Conservation (phyloP, 2,797 vertebrate species). For the Coluber constrictor region DNA sequence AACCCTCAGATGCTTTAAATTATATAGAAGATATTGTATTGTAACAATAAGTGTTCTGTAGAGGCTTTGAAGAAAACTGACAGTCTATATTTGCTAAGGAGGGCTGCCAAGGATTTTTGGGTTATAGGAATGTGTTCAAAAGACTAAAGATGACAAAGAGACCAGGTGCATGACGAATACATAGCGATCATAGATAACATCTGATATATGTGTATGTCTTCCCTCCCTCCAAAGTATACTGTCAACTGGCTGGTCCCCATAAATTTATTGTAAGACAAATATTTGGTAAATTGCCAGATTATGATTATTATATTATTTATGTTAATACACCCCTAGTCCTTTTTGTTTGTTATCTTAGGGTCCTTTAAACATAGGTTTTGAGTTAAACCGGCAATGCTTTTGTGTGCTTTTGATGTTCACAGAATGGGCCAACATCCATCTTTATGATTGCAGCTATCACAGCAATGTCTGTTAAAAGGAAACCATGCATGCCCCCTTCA, state of each 20-base stretch:
- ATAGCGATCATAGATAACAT: neutral
- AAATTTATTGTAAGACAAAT: neutral
- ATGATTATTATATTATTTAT: neutral
- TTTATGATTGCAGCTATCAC: neutral
- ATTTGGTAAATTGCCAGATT: slow-evolving; percentile 2
- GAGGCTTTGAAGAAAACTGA: neutral
- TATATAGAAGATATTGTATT: neutral
- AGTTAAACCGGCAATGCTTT: neutral
- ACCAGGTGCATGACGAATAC: neutral
- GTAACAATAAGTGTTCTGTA: neutral
- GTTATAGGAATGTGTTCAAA: slow-evolving; percentile 1
- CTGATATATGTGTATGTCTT: neutral
- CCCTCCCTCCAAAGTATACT: neutral
- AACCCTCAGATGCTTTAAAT: neutral
- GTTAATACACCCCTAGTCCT: neutral
- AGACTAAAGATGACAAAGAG: neutral
- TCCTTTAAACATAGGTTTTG: neutral
- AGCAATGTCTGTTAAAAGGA: neutral
- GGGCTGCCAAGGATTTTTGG: neutral
- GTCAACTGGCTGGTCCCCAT: neutral
- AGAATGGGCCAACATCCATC: neutral
- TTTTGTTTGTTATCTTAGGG: neutral
- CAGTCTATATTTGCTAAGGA: neutral
- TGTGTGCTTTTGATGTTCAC: neutral
- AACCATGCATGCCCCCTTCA: neutral